These are phyloP conservation scores for Bellardia bayeri DNA, from an alignment of 2,888 invertebrate species.

Conservation along the genomic window DNA sequence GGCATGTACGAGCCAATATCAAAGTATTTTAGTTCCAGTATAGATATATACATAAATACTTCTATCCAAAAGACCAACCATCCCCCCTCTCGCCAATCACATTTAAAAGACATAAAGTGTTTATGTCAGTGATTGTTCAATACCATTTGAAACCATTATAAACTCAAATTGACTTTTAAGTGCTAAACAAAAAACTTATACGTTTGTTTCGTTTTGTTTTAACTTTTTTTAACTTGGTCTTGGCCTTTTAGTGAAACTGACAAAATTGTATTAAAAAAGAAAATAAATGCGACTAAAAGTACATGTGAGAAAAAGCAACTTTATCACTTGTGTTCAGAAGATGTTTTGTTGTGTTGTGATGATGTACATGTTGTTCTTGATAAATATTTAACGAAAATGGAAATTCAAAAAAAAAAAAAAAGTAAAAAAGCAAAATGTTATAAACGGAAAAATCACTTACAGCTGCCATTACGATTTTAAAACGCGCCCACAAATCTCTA, in stretches of 20 bases:
- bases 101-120: conserved; percentile 12
- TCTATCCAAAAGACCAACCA: background rate
- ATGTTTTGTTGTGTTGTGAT: background rate
- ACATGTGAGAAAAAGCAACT: background rate
- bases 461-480: conserved; percentile 91
- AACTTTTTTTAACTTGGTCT: background rate
- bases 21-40: background rate
- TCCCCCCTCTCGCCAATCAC: too few relatives aligned
- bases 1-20: background rate
- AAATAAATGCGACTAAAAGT: background rate
- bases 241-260: background rate
- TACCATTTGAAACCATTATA: conserved; percentile 33
- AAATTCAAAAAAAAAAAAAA: conserved; percentile 18
- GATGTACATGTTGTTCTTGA: background rate
- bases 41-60: background rate
- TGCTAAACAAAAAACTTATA: conserved; percentile 38
- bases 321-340: conserved; percentile 4
- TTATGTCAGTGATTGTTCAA: conserved; percentile 32
- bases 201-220: background rate
- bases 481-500: conserved; percentile 92
- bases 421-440: background rate
- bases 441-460: conserved; percentile 85
- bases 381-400: conserved; percentile 47
- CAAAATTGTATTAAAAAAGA: conserved; percentile 5
- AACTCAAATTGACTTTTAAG: conserved; percentile 54